Conservation (phyloP, 64 coral and sea anemone genomes). For the Montipora cactus region DNA sequence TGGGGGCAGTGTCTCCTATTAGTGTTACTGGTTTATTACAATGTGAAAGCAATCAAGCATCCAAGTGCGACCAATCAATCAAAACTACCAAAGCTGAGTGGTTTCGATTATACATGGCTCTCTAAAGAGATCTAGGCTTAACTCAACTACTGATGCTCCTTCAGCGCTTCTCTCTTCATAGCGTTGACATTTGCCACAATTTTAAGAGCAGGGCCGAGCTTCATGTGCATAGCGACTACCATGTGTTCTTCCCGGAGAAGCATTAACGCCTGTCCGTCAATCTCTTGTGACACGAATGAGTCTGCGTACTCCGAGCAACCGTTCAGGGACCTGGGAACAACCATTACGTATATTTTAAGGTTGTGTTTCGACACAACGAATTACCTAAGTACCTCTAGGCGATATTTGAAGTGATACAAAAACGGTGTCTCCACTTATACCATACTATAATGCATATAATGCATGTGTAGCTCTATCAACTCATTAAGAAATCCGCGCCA, state of each 20-base stretch:
- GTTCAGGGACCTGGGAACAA: slow-evolving; percentile 62
- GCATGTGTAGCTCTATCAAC: too few species aligned
- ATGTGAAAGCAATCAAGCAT: too few species aligned
- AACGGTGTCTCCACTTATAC: too few species aligned
- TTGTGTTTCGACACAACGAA: neutral
- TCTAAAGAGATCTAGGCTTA: neutral
- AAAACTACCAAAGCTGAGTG: too few species aligned
- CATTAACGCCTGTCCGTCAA: slow-evolving; percentile 98
- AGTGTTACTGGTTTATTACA: too few species aligned
- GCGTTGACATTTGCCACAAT: slow-evolving; percentile 90
- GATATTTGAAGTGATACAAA: too few species aligned
- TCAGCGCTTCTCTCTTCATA: slow-evolving; percentile 79
- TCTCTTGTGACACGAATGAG: slow-evolving; percentile 89
- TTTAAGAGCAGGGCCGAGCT: slow-evolving; percentile 97
- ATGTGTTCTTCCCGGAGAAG: slow-evolving; percentile 95
- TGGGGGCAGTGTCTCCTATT: too few species aligned
- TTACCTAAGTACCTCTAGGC: too few species aligned
- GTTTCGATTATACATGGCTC: neutral
- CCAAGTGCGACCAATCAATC: too few species aligned
- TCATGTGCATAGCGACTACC: slow-evolving; percentile 97
- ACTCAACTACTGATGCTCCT: slow-evolving; percentile 53
- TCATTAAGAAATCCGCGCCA: too few species aligned
- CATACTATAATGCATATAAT: too few species aligned
- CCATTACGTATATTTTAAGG: too few species aligned
- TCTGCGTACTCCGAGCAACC: slow-evolving; percentile 97